These are phyloP conservation scores for Tenebrosternarchus preto DNA, from an alignment of 2,113 vertebrate genomes.

Conservation along the genomic window DNA sequence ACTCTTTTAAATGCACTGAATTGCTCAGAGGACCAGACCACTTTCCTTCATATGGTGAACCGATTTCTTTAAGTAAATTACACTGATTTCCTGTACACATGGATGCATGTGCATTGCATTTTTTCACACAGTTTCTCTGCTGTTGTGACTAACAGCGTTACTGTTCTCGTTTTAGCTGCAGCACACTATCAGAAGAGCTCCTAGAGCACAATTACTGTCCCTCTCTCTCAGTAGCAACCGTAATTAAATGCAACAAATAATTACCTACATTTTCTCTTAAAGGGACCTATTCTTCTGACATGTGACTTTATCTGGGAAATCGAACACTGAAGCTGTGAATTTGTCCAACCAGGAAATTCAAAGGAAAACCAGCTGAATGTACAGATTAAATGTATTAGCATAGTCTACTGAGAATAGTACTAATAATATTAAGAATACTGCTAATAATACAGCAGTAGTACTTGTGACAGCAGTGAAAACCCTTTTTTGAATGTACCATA, in stretches of 20 bases:
- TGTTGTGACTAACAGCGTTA: slow-evolving; percentile 44
- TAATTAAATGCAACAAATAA: slow-evolving; percentile 59
- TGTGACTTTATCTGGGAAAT: slow-evolving; percentile 22
- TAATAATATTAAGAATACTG: slow-evolving; percentile 8
- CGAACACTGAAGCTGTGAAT: neutral
- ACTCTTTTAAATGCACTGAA: neutral
- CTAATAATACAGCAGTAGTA: too few species aligned
- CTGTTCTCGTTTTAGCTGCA: slow-evolving; percentile 52
- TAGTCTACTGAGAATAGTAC: too few species aligned
- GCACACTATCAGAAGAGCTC: slow-evolving; percentile 55
- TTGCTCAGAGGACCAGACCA: neutral
- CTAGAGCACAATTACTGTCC: slow-evolving; percentile 60
- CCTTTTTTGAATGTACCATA: neutral
- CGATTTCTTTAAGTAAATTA: neutral
- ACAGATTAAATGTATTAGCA: too few species aligned
- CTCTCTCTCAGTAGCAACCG: slow-evolving; percentile 51
- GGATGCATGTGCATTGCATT: slow-evolving; percentile 20
- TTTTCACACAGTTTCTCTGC: slow-evolving; percentile 42
- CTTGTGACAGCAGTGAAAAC: neutral
- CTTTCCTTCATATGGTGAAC: neutral
- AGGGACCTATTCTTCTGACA: slow-evolving; percentile 55
- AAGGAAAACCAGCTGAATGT: too few species aligned
- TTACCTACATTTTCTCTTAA: slow-evolving; percentile 60
- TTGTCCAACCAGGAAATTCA: neutral
- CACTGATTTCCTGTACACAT: slow-evolving; percentile 7